Evolutionary conservation across 2,888 invertebrate species (phyloP).

Genomic region (Drosophila setosimentum): DNA sequence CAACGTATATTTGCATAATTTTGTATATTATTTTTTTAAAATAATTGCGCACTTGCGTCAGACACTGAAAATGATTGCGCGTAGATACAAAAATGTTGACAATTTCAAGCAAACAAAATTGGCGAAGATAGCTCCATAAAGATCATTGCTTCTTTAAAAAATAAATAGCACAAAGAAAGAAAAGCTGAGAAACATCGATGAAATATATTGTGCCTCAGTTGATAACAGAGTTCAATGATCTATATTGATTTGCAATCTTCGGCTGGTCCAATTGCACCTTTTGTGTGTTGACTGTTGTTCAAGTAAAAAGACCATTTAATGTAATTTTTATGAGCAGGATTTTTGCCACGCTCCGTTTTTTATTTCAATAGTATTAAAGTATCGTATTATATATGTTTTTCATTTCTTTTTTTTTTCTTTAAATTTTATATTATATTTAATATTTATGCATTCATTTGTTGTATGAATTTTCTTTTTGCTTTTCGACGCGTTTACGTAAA

Average conservation of each 20-base stretch:
- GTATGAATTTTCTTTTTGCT: slow-evolving; percentile 43
- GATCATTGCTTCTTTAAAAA: slow-evolving; percentile 25
- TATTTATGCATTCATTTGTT: slow-evolving; percentile 65
- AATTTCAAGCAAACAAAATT: slow-evolving; percentile 35
- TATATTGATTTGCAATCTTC: slow-evolving; percentile 38
- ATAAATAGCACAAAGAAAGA: slow-evolving; percentile 18
- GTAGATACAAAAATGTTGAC: slow-evolving; percentile 54
- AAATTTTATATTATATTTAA: slow-evolving; percentile 66
- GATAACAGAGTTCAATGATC: slow-evolving; percentile 55
- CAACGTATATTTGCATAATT: slow-evolving; percentile 16
- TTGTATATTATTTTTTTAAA: slow-evolving; percentile 55
- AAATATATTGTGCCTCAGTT: slow-evolving; percentile 2
- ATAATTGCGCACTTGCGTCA: slow-evolving; percentile 70
- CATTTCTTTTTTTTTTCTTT: slow-evolving; percentile 39
- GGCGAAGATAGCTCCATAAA: slow-evolving; percentile 17
- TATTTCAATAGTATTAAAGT: slow-evolving; percentile 82
- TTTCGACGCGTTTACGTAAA: slow-evolving; percentile 43
- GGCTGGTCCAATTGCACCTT: not conserved
- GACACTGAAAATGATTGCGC: slow-evolving; percentile 26
- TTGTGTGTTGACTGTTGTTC: not conserved
- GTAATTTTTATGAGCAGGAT: slow-evolving; percentile 67
- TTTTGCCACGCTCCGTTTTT: slow-evolving; percentile 66
- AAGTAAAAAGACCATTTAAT: slow-evolving; percentile 20
- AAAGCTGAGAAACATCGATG: not conserved
- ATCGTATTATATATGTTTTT: slow-evolving; percentile 77